Base-by-base conservation (phyloP, 1,140 invertebrate species). In the Metaphire vulgaris region DNA sequence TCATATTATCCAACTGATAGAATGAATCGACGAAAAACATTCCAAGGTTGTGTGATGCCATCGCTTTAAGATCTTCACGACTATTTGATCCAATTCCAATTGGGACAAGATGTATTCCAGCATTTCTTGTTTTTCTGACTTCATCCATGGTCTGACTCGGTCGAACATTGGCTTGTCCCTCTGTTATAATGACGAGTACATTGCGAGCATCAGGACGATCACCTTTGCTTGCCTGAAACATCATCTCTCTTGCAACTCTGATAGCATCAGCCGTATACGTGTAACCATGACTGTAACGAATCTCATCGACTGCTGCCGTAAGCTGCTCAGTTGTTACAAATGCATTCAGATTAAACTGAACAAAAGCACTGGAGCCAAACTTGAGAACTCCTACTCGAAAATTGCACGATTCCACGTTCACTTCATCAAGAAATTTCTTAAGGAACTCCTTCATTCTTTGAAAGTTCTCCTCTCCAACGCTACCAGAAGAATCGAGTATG, bases 361-460 rank as follows among this genome's bases (percentile, higher is more conserved):
- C 66, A 16, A 77, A 65, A 33, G 76, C 76, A 32, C 71, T 74
- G 56, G 76, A 77, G 30, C 76, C 76, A 33, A 74, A 77, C 76
- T 74, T 74, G 34, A 77, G 56, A 6, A 69, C 26, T 29, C 72
- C 66, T 33, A 76, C 29, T 15, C 68, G 74, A 26, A 34, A 29
- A n/a, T 66, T 30, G 74, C 74, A 76, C 14, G 66, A 30, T 26
- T 32, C 33, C 15, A 70, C 65, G 33, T 69, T 31, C 2, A 76
- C 28, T 21, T 76, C 33, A 16, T 70, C 29, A 2, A 76, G 33
- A 1, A 76, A 15, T 26, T 69, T 66, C 74, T 76, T 69, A 12
- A 76, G 30, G 66, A 76, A 76, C 21, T 1, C 26, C 31, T 76
- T 76, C 41, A 76, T 70, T 2, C 28, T 66, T n/a, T 34, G 30